These are phyloP conservation scores for Drosophila ambigua DNA, from an alignment of 1,140 invertebrate species.

Conservation along the genomic window DNA sequence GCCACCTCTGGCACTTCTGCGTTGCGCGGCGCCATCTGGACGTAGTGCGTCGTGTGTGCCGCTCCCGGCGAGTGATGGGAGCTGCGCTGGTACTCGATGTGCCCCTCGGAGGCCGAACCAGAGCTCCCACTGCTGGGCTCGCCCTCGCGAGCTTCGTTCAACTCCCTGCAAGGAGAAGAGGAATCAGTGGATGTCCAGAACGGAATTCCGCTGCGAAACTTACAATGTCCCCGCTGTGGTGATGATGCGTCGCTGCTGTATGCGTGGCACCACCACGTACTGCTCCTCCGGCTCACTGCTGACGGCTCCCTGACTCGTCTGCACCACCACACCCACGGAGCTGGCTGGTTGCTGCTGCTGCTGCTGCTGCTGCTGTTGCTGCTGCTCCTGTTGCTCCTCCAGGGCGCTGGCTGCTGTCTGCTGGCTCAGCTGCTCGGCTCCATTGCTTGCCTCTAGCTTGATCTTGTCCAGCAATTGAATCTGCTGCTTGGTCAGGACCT, in stretches of 20 bases:
- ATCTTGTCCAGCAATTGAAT: slow-evolving; percentile 74
- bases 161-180: slow-evolving; percentile 38
- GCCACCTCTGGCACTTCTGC: slow-evolving; percentile 58
- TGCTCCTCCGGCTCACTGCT: slow-evolving; percentile 55
- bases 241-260: slow-evolving; percentile 68
- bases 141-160: slow-evolving; percentile 68
- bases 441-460: slow-evolving; percentile 70
- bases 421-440: slow-evolving; percentile 46
- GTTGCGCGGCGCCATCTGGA: slow-evolving; percentile 77
- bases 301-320: slow-evolving; percentile 53
- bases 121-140: slow-evolving; percentile 64
- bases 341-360: slow-evolving; percentile 40
- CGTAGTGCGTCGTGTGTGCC: slow-evolving; percentile 54
- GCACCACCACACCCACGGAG: slow-evolving; percentile 56
- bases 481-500: slow-evolving; percentile 64
- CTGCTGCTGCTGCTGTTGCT: slow-evolving; percentile 37
- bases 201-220: slow-evolving; percentile 22
- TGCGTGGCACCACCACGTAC: slow-evolving; percentile 55
- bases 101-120: slow-evolving; percentile 52
- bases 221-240: slow-evolving; percentile 79
- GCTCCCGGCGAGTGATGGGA: slow-evolving; percentile 61
- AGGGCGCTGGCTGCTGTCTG: slow-evolving; percentile 32
- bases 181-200: background rate
- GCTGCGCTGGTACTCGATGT: slow-evolving; percentile 64
- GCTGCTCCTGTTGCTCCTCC: slow-evolving; percentile 64